Conservation (phyloP, 2,113 vertebrate genomes). For the Psilopsiagon aymara region DNA sequence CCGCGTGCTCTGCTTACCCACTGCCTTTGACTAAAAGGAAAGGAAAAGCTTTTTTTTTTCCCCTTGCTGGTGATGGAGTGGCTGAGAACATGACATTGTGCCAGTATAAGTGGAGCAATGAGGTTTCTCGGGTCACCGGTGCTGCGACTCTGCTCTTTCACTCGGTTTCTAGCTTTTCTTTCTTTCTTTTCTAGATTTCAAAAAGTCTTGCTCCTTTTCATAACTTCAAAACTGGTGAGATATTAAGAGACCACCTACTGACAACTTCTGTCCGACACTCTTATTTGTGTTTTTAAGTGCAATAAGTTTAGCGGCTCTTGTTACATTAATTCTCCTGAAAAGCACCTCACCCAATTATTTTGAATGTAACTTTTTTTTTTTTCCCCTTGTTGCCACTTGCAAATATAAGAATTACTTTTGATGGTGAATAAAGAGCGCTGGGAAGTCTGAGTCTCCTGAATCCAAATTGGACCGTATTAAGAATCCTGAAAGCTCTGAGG, state of each 20-base stretch:
- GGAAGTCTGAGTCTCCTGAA: not conserved
- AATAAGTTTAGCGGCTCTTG: slow-evolving; percentile 53
- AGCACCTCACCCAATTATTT: slow-evolving; percentile 43
- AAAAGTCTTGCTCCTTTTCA: slow-evolving; percentile 71
- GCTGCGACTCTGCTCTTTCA: slow-evolving; percentile 69
- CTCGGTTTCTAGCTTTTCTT: slow-evolving; percentile 75
- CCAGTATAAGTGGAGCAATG: slow-evolving; percentile 69
- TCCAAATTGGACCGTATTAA: slow-evolving; percentile 24
- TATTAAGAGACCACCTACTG: slow-evolving; percentile 59
- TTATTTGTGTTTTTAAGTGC: slow-evolving; percentile 50
- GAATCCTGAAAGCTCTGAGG: not conserved
- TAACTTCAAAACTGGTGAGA: slow-evolving; percentile 73
- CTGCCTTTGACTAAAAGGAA: slow-evolving; percentile 82
- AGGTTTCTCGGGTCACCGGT: slow-evolving; percentile 76
- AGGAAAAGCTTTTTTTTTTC: slow-evolving; percentile 72
- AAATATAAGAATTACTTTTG: slow-evolving; percentile 61
- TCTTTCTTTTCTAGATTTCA: slow-evolving; percentile 74
- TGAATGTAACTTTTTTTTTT: slow-evolving; percentile 5
- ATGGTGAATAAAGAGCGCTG: slow-evolving; percentile 32
- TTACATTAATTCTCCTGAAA: slow-evolving; percentile 59
- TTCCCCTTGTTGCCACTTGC: slow-evolving; percentile 42
- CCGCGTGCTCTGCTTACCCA: slow-evolving; percentile 79
- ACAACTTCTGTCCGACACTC: slow-evolving; percentile 55
- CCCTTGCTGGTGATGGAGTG: slow-evolving; percentile 73
- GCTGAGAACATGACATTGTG: slow-evolving; percentile 69